These are phyloP conservation scores for Drosophila dunni DNA, from an alignment of 1,140 invertebrate genomes.

Conservation along the genomic window DNA sequence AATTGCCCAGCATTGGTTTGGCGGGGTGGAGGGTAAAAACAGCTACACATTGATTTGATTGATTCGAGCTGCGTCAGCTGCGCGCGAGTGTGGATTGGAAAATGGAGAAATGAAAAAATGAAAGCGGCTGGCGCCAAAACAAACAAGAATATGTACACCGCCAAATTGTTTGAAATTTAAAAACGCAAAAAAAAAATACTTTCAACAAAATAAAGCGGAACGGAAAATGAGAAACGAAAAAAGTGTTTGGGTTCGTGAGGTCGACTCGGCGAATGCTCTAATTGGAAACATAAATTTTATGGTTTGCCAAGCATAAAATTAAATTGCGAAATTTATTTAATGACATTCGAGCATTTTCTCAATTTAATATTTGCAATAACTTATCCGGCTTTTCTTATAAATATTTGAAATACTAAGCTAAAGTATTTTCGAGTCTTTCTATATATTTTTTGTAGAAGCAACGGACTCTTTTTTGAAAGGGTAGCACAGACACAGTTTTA, in stretches of 20 bases:
- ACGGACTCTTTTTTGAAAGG: neutral
- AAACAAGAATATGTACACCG: conserved; percentile 36
- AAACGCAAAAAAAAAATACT: neutral
- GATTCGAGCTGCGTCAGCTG: conserved; percentile 80
- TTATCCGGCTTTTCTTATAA: neutral
- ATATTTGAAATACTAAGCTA: too few species aligned
- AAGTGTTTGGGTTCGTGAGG: neutral
- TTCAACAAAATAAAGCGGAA: neutral
- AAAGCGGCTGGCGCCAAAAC: conserved; percentile 41
- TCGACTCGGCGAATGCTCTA: conserved; percentile 27
- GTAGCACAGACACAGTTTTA: conserved; percentile 8
- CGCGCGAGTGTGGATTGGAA: conserved; percentile 51
- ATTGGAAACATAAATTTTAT: conserved; percentile 32
- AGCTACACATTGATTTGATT: conserved; percentile 80
- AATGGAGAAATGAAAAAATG: conserved; percentile 33
- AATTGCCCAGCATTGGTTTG: neutral
- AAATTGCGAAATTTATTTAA: conserved; percentile 17
- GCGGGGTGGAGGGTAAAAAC: conserved; percentile 60
- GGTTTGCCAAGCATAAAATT: conserved; percentile 21
- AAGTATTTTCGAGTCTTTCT: neutral
- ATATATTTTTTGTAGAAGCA: too few species aligned
- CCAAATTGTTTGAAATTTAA: conserved; percentile 44
- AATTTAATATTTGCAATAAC: neutral
- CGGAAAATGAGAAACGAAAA: conserved; percentile 8
- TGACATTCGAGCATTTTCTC: neutral